phyloP scores from a whole-genome alignment of 2,888 invertebrate genomes.

The Dicranocentrus wangi region DNA sequence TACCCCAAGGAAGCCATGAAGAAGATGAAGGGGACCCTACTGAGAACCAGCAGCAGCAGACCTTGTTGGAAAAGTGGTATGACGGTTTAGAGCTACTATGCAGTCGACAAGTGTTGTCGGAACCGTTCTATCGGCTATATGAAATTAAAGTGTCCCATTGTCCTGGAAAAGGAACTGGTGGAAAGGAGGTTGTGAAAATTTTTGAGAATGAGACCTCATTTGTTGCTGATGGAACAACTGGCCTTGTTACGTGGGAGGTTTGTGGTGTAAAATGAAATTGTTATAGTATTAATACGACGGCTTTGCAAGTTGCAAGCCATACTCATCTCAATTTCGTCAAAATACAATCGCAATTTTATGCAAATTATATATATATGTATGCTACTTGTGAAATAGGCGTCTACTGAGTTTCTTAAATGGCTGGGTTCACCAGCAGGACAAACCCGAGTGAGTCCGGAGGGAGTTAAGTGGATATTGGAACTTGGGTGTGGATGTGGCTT shows the following conservation, averaged over 20 bases:
- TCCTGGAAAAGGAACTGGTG: conserved; percentile 26
- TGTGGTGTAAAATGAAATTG: conserved; percentile 5
- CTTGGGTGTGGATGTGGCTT: conserved; percentile 69
- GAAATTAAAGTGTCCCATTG: conserved; percentile 51
- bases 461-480: conserved; percentile 56
- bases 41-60: conserved; percentile 26
- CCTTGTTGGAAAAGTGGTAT: conserved; percentile 62
- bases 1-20: conserved; percentile 47
- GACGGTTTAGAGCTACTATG: conserved; percentile 54
- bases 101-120: conserved; percentile 45
- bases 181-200: conserved; percentile 53
- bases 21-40: conserved; percentile 34
- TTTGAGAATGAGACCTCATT: conserved; percentile 66
- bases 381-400: conserved; percentile 58
- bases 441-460: background rate
- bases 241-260: conserved; percentile 69
- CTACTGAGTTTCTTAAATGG: conserved; percentile 64
- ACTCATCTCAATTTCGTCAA: conserved; percentile 22
- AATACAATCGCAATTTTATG: background rate
- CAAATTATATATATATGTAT: background rate
- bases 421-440: conserved; percentile 9
- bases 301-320: background rate
- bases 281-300: background rate
- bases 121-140: conserved; percentile 66
- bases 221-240: conserved; percentile 69